Percentiles rank a stretch among this genome's conserved stretches.
These are phyloP conservation scores for Paramormyrops kingsleyae DNA, from an alignment of 2,113 vertebrate species.

Conservation along the genomic window DNA sequence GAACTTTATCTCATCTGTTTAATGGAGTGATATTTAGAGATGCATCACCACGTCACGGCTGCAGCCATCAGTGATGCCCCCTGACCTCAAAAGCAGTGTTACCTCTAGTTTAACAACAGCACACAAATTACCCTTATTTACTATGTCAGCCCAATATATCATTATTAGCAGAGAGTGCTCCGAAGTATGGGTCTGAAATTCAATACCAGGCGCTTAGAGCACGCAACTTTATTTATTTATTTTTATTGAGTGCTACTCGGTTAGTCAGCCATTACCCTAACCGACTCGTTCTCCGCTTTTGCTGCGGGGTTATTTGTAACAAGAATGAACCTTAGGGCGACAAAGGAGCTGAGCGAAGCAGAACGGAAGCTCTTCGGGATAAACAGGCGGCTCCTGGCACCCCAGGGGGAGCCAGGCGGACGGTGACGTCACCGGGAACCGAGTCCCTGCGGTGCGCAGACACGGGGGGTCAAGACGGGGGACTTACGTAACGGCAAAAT, in stretches of 20 bases:
- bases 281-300: neutral
- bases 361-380: neutral
- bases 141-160: neutral
- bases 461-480: neutral
- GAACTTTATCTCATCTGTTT: neutral
- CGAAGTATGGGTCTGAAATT: constrained; percentile 5
- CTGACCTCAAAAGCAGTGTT: neutral
- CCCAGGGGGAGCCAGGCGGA: neutral
- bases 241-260: neutral
- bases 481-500: neutral
- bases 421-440: neutral
- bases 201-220: neutral
- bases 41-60: neutral
- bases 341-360: constrained; percentile 2
- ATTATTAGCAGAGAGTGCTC: neutral
- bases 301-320: neutral
- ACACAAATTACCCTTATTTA: neutral
- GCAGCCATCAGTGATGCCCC: neutral
- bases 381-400: neutral
- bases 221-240: neutral
- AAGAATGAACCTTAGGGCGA: neutral
- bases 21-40: neutral
- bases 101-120: neutral
- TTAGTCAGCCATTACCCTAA: neutral
- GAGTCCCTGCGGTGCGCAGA: neutral